These are phyloP conservation scores for Drosophila maculinotata DNA, from an alignment of 2,888 invertebrate genomes.

Conservation along the genomic window DNA sequence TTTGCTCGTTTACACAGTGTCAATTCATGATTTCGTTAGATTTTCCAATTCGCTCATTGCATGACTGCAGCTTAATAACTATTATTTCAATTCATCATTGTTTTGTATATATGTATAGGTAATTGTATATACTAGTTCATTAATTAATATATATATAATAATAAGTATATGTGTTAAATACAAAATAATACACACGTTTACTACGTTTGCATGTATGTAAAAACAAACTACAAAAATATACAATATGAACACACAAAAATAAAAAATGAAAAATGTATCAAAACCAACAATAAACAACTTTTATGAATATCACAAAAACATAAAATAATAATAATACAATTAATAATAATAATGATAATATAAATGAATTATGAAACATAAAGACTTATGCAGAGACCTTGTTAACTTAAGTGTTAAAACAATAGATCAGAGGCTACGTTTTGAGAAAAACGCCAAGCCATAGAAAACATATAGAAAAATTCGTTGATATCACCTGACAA, in stretches of 20 bases:
- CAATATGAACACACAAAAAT: conserved; percentile 38
- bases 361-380: conserved; percentile 19
- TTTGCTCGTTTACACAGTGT: conserved; percentile 34
- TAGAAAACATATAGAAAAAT: conserved; percentile 67
- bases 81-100: conserved; percentile 74
- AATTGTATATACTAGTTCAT: conserved; percentile 74
- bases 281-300: conserved; percentile 61
- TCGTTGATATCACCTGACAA: conserved; percentile 82
- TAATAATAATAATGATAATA: conserved; percentile 5
- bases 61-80: conserved; percentile 64
- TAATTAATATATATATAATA: conserved; percentile 65
- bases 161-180: conserved; percentile 59
- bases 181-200: conserved; percentile 49
- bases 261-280: conserved; percentile 15
- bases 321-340: conserved; percentile 35
- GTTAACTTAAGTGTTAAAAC: conserved; percentile 39
- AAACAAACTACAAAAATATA: conserved; percentile 67
- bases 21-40: conserved; percentile 23
- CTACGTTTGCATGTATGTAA: conserved; percentile 38
- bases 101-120: conserved; percentile 63
- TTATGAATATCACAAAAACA: conserved; percentile 56
- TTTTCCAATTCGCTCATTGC: conserved; percentile 40
- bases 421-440: conserved; percentile 29
- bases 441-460: conserved; percentile 9
- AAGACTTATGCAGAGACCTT: conserved; percentile 11